Conservation (phyloP, 2,797 vertebrate genomes). For the Acestrorhynchus altus region DNA sequence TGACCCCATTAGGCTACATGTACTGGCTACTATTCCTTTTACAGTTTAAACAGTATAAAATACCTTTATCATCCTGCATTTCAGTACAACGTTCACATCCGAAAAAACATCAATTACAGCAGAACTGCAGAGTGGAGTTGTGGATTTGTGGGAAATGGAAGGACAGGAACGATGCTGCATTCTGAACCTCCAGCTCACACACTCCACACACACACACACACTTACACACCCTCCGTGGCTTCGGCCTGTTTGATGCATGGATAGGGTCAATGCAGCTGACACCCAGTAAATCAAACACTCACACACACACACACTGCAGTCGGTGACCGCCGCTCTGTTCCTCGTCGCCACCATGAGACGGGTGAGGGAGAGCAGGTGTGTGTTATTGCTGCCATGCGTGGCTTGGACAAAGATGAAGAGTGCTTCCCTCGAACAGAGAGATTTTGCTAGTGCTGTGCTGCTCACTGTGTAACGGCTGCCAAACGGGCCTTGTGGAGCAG, state of each 20-base stretch:
- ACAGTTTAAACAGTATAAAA: no score
- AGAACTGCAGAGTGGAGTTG: conserved; percentile 12
- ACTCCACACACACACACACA: neutral
- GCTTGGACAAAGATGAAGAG: conserved; percentile 42
- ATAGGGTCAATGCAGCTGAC: conserved; percentile 44
- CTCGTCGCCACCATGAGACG: neutral
- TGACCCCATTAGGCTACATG: no score
- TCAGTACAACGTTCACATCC: neutral
- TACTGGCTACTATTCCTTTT: no score
- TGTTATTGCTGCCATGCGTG: conserved; percentile 26
- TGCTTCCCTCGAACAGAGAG: conserved; percentile 28
- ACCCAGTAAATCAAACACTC: conserved; percentile 52
- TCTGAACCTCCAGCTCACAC: conserved; percentile 40
- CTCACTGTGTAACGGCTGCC: conserved; percentile 39
- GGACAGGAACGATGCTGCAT: conserved; percentile 33
- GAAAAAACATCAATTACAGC: conserved; percentile 26
- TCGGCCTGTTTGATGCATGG: conserved; percentile 43
- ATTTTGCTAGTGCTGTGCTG: conserved; percentile 26
- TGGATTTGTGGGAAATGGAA: conserved; percentile 41
- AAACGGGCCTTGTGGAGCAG: conserved; percentile 35
- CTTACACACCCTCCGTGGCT: neutral
- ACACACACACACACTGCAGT: conserved; percentile 32
- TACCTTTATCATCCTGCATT: neutral
- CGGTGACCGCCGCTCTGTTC: neutral
- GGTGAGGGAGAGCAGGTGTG: conserved; percentile 45